Evolutionary conservation across 1,140 invertebrate species (phyloP), one percentile per base, ranked within the genome.

Genomic region (Ostrea edulis): DNA sequence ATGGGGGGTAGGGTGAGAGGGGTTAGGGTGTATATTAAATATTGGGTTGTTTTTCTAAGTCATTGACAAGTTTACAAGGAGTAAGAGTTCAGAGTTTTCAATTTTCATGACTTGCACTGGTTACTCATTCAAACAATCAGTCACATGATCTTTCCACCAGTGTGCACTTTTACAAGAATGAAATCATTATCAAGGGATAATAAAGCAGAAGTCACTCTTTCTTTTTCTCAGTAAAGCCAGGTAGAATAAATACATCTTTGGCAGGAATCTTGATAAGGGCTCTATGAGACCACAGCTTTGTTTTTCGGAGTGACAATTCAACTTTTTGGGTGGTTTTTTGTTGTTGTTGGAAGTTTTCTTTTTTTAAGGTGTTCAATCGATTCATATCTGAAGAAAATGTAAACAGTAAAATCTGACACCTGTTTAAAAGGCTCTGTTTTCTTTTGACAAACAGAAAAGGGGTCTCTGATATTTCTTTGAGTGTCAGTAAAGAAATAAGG

Each of bases 81-180:
- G 29, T 77, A 35, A 77, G 29, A 77, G 25, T 77, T 77, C 25
- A 77, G 8, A 22, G 25, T 14, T 35, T 77, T 77, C 14, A 11
- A 35, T 35, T 35, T 77, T 29, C 25, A 77, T 77, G 68, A 77
- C 22, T 25, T 77, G 68, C 11, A 77, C 68, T 35, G 68, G 22
- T 77, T 77, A 77, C 68, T 77, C 68, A 35, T 77, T 77, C 68
- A 77, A 62, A 62, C 58, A 62, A 77, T 77, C 68, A 77, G 25
- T 77, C 22, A 22, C 68, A 12, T 29, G 68, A 77, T 77, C 68
- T 77, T 77, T 77, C 29, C 68, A 77, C 68, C 25, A 77, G 8
- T 25, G 17, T 77, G 25, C 68, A 77, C 14, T 77, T 29, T 77
- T 35, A 29, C 25, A 77, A 77, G 68, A 77, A 22, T 77, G 29